Conservation (phyloP, 35 echinoderm and acorn worm species). For the Chiridota heheva region DNA sequence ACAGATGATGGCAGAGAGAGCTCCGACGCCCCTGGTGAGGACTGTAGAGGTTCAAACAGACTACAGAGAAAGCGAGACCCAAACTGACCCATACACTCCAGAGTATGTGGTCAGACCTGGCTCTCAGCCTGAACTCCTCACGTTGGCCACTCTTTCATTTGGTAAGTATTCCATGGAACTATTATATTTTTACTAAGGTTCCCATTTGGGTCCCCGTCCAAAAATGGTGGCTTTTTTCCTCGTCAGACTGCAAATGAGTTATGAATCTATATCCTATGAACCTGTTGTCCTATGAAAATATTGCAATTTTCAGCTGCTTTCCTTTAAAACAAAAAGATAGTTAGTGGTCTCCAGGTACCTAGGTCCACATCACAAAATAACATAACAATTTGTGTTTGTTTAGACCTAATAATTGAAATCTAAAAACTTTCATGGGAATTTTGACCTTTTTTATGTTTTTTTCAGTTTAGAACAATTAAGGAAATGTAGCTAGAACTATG, state of each 20-base stretch:
- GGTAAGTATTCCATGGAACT: slow-evolving; percentile 38
- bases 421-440: too few species aligned
- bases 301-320: too few species aligned
- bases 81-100: slow-evolving; percentile 96
- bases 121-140: slow-evolving; percentile 95
- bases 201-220: background rate
- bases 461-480: too few species aligned
- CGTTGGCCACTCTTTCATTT: slow-evolving; percentile 88
- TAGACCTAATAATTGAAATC: too few species aligned
- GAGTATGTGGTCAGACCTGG: slow-evolving; percentile 97
- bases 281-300: too few species aligned
- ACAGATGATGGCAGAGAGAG: slow-evolving; percentile 64
- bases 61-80: slow-evolving; percentile 96
- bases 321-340: too few species aligned
- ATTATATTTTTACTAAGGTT: background rate
- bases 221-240: background rate
- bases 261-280: background rate
- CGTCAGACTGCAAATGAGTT: background rate
- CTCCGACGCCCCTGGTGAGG: slow-evolving; percentile 72
- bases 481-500: too few species aligned
- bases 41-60: slow-evolving; percentile 99
- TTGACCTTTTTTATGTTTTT: too few species aligned
- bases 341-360: too few species aligned
- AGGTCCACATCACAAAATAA: too few species aligned
- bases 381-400: too few species aligned